These are phyloP conservation scores for Campylorhamphus procurvoides DNA, from an alignment of 2,113 vertebrate species.

Conservation along the genomic window DNA sequence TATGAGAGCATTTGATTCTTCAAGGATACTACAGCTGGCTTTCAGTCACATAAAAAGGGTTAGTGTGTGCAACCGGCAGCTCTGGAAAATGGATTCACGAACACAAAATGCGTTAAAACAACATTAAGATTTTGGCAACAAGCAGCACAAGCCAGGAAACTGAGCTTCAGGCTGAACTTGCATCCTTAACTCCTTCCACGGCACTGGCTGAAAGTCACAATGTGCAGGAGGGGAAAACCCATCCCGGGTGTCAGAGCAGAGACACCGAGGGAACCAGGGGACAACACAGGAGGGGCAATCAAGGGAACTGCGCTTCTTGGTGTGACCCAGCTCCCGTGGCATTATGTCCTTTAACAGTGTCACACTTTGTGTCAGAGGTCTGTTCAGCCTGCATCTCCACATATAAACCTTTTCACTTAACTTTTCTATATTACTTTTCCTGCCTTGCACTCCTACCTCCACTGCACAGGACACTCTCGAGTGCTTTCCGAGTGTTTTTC, in stretches of 20 bases:
- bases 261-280: not conserved
- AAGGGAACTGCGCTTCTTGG: not conserved
- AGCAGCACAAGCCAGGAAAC: slow-evolving; percentile 1
- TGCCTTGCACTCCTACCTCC: not conserved
- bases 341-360: not conserved
- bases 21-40: slow-evolving; percentile 67
- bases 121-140: slow-evolving; percentile 68
- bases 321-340: fast-evolving
- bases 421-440: not conserved
- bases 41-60: slow-evolving; percentile 57
- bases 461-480: fast-evolving
- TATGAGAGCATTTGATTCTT: slow-evolving; percentile 57
- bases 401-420: not conserved
- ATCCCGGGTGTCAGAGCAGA: not conserved
- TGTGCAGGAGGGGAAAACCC: not conserved
- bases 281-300: not conserved
- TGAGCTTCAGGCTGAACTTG: not conserved
- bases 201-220: not conserved
- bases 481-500: not conserved
- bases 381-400: not conserved
- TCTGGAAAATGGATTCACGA: slow-evolving; percentile 69
- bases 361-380: not conserved
- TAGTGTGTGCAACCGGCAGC: slow-evolving; percentile 43
- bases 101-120: slow-evolving; percentile 69
- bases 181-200: not conserved